Conservation (phyloP, 2,113 vertebrate species). For the Caloenas nicobarica region DNA sequence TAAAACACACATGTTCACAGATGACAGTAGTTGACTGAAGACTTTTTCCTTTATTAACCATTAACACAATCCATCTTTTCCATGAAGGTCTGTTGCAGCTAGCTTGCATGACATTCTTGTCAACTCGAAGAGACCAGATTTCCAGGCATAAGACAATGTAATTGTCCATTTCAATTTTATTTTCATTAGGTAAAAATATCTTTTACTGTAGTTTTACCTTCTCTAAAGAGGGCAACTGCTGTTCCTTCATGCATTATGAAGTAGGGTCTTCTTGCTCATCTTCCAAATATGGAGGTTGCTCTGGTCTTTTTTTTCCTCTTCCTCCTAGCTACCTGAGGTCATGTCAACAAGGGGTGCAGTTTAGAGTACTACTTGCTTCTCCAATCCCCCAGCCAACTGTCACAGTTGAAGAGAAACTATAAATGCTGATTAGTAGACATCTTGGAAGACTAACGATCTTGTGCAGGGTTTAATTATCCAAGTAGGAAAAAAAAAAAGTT, state of each 20-base stretch:
- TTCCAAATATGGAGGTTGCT: background rate
- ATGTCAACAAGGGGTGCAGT: background rate
- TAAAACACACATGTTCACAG: background rate
- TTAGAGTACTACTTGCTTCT: background rate
- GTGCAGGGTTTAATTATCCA: background rate
- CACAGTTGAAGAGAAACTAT: constrained; percentile 15
- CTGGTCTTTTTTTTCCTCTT: background rate
- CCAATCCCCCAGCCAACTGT: background rate
- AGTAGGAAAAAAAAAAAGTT: background rate
- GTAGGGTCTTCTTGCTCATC: background rate
- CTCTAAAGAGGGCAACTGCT: background rate
- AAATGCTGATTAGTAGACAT: background rate
- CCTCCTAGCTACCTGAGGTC: background rate
- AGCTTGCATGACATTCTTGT: background rate
- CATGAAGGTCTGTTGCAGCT: background rate
- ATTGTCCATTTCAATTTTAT: background rate
- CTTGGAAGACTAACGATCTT: background rate
- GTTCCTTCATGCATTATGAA: background rate
- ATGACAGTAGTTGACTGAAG: background rate
- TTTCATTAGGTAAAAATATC: background rate
- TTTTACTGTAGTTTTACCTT: background rate
- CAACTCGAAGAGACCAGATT: background rate
- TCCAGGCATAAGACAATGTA: background rate
- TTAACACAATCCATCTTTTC: background rate
- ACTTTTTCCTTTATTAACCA: background rate